Conservation (phyloP, 2,797 vertebrate species). For the Cyclura pinguis region DNA sequence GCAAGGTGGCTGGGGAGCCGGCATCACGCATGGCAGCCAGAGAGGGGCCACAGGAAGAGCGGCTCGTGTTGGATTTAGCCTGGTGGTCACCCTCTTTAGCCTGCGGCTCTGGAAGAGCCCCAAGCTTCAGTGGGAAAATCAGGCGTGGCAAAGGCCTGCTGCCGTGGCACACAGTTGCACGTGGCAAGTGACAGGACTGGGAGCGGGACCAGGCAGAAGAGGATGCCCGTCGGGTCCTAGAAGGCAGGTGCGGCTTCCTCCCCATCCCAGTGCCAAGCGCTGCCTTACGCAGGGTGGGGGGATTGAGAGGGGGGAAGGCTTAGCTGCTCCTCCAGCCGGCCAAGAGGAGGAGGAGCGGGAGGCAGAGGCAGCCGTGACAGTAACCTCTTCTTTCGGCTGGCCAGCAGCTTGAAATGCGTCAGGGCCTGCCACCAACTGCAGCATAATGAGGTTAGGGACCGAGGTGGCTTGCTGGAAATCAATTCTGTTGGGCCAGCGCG, state of each 20-base stretch:
- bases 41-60: background rate
- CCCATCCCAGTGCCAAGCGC: background rate
- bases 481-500: conserved; percentile 81
- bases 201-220: background rate
- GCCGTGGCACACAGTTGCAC: no score
- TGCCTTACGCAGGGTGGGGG: background rate
- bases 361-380: conserved; percentile 14
- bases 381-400: conserved; percentile 68
- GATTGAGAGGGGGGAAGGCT: background rate
- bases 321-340: background rate
- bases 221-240: no score
- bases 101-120: background rate
- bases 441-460: conserved; percentile 85
- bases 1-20: background rate
- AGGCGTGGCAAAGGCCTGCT: background rate
- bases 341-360: background rate
- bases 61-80: no score
- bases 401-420: conserved; percentile 76
- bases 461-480: conserved; percentile 81
- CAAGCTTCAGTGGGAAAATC: no score
- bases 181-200: background rate
- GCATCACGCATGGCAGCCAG: background rate
- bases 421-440: conserved; percentile 74
- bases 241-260: no score
- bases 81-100: no score